Conservation (phyloP, 2,888 invertebrate species). For the Pandemis cinnamomeana region DNA sequence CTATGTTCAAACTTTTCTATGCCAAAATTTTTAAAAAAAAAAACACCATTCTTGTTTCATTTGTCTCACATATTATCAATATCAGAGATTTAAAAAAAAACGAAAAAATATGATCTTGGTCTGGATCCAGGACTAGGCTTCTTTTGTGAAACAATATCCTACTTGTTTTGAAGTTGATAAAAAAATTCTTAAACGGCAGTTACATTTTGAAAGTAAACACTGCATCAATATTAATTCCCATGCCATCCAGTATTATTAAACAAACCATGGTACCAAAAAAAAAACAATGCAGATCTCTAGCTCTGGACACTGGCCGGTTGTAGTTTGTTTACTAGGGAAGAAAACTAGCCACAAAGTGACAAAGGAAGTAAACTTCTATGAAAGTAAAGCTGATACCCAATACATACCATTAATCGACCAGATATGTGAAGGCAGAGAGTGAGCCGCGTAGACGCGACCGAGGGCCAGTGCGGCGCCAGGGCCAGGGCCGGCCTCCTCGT, state of each 20-base stretch:
- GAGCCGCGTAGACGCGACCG: constrained; percentile 93
- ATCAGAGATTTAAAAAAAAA: too few species aligned
- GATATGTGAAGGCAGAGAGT: constrained; percentile 95
- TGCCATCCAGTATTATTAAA: neutral
- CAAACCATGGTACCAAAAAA: neutral
- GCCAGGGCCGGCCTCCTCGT: constrained; percentile 85
- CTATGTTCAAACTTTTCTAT: too few species aligned
- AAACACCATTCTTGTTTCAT: too few species aligned
- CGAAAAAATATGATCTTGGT: too few species aligned
- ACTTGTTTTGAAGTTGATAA: too few species aligned
- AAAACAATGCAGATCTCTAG: neutral
- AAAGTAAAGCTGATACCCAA: neutral
- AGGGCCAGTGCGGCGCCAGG: constrained; percentile 84
- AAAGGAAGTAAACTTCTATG: neutral
- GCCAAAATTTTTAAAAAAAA: too few species aligned
- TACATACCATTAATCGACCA: constrained; percentile 93
- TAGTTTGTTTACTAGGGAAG: neutral
- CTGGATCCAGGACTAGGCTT: too few species aligned
- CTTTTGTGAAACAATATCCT: too few species aligned
- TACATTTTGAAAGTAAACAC: too few species aligned
- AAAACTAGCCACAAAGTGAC: neutral
- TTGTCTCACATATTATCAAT: too few species aligned
- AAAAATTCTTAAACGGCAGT: too few species aligned
- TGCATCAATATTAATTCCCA: neutral
- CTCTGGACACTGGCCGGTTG: neutral